Base-by-base conservation (phyloP, 35 echinoderm and acorn worm genomes). In the Ophioderma brevispina region DNA sequence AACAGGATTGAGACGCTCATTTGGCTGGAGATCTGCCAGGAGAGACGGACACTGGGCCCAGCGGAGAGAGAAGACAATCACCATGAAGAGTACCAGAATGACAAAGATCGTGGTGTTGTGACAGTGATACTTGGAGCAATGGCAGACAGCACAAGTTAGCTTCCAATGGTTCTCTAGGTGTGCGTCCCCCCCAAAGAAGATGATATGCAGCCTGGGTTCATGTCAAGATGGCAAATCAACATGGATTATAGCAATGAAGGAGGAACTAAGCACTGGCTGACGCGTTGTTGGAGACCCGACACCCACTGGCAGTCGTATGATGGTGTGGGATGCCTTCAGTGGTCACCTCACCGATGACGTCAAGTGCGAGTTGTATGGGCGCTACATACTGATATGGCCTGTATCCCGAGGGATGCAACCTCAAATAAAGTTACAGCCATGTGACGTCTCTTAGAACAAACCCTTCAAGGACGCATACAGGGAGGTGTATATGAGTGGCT, bases 281-380 rank as follows among this genome's bases (percentile, higher is more conserved):
- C 18, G 21, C 23, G n/a, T 23, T 21, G 21, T 21, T 80, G 78
- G 78, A 38, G 33, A 21, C 31, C 5, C 15, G 23, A 85, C 8
- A 32, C n/a, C 10, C 28, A 32, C 18, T 2, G 19, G 15, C 3
- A 21, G 52, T 11, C 37, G 81, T 10, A 36, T 85, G 50, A 14
- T 85, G 4, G 83, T 85, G 13, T 85, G 43, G 83, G 83, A 85
- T 70, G 50, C 83, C 5, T 85, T 56, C 25, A 8, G 17, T 6
- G 83, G 31, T n/a, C 83, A 85, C 36, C 21, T 64, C 2, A 85
- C 83, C 0, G 50, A 85, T 32, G 43, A 3, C 0, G 50, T 85
- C 32, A 85, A 85, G 36, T 6, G 64, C 1, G 1, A 64, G 25
- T 4, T 85, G 5, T 30, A 35, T 31, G 38, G 41, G 0, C 30